These are phyloP conservation scores for Cebus imitator DNA, from an alignment of 2,113 vertebrate genomes.

Conservation along the genomic window DNA sequence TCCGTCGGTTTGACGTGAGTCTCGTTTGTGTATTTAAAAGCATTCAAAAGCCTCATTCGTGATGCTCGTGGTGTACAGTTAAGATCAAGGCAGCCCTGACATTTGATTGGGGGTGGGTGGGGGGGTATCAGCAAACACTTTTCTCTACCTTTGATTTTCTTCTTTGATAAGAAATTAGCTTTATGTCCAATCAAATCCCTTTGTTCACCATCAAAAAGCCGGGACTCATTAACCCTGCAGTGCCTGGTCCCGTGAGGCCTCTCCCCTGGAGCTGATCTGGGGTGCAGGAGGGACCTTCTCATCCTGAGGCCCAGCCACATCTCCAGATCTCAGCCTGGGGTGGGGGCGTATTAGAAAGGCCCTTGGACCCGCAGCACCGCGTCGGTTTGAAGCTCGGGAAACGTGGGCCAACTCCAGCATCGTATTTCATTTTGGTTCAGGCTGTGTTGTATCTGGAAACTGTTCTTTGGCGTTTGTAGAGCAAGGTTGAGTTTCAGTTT, in stretches of 20 bases:
- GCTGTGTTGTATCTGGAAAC: slow-evolving; percentile 5
- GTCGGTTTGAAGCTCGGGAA: not conserved
- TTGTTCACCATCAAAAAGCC: not conserved
- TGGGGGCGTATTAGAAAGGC: rapidly evolving
- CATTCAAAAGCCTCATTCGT: not conserved
- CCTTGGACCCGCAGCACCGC: rapidly evolving
- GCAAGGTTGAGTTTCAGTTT: not conserved
- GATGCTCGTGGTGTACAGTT: not conserved
- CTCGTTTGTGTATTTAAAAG: not conserved
- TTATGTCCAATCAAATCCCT: not conserved
- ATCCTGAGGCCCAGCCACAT: not conserved
- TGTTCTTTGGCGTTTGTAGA: not conserved
- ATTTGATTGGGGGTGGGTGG: not conserved
- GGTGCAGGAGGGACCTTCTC: no score
- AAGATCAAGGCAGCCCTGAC: not conserved
- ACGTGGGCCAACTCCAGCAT: not conserved
- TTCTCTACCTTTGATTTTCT: not conserved
- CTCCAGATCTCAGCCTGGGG: not conserved
- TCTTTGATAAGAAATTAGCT: slow-evolving; percentile 16
- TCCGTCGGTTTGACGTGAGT: not conserved
- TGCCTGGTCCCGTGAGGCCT: no score
- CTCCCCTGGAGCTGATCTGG: not conserved
- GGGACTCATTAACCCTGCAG: not conserved
- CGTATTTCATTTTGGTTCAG: not conserved
- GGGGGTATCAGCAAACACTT: not conserved